Percentiles rank a stretch among this genome's conserved stretches.
phyloP scores from a whole-genome alignment of 2,797 vertebrate genomes.

The Acropternis orthonyx region DNA sequence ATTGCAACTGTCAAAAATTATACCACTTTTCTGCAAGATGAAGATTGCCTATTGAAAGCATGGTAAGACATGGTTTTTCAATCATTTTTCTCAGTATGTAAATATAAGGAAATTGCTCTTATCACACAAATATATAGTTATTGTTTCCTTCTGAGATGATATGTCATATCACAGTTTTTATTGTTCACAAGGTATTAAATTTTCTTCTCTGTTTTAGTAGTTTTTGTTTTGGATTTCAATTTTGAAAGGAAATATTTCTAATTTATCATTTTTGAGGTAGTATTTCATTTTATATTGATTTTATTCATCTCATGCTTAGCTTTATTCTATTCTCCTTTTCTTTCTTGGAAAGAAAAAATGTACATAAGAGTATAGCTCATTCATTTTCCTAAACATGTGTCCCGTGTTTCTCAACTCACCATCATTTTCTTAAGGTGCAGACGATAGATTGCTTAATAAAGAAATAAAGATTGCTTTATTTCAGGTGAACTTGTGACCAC shows the following conservation, averaged over 20 bases:
- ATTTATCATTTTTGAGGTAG: neutral
- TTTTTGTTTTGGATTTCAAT: neutral
- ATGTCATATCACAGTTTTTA: neutral
- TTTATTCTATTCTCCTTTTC: neutral
- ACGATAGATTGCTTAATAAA: no score
- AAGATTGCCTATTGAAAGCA: neutral
- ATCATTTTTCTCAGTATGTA: neutral
- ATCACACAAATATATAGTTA: neutral
- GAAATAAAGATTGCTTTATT: neutral
- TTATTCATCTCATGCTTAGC: neutral
- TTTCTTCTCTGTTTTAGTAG: neutral
- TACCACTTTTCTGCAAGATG: neutral
- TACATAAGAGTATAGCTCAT: neutral
- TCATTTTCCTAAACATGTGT: neutral
- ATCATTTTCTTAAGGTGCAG: neutral
- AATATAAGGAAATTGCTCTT: neutral
- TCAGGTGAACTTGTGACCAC: neutral
- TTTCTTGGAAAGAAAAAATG: neutral
- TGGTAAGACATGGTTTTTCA: neutral
- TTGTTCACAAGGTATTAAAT: neutral
- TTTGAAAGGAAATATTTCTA: slow-evolving; percentile 13
- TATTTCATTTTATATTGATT: slow-evolving; percentile 4
- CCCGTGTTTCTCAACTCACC: neutral
- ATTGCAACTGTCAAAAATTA: neutral
- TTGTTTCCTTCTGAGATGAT: neutral